A percentile compares a stretch with the other conserved stretches of the same genome.
phyloP scores from a whole-genome alignment of 2,113 vertebrate genomes.

The Nicator chloris region DNA sequence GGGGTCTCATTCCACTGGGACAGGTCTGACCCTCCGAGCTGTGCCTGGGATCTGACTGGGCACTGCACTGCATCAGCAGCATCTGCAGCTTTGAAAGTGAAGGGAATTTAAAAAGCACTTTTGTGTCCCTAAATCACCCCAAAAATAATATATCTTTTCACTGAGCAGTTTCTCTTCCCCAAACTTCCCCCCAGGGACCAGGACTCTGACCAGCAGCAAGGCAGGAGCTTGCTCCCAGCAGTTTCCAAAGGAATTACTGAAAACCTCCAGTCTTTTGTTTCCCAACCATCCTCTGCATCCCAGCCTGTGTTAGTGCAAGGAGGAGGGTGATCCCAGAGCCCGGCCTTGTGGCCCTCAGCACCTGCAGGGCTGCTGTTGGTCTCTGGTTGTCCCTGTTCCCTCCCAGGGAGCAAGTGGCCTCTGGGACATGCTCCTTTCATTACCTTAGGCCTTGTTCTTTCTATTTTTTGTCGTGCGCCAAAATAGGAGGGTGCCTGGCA shows the following conservation, averaged over 20 bases:
- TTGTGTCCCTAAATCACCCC: not conserved
- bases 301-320: not conserved
- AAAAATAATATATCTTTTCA: not conserved
- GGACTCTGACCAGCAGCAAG: not conserved
- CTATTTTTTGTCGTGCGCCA: not conserved
- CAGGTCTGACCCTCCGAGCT: not conserved
- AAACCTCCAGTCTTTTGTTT: not conserved
- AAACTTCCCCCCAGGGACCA: rapidly evolving
- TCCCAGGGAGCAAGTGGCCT: not conserved
- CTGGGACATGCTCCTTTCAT: not conserved
- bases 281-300: not conserved
- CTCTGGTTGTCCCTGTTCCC: not conserved
- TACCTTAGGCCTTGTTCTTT: not conserved
- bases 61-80: not conserved
- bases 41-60: rapidly evolving
- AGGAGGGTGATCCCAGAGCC: not conserved
- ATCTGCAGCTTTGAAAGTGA: not conserved
- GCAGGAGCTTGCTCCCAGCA: not conserved
- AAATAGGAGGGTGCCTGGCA: not conserved
- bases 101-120: not conserved
- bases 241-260: not conserved
- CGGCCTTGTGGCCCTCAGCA: not conserved
- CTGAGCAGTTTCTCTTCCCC: not conserved
- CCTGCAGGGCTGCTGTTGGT: not conserved
- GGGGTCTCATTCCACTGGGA: not conserved